Evolutionary conservation across 2,797 vertebrate genomes (phyloP).

Genomic region (Tenualosa thibaudeaui): DNA sequence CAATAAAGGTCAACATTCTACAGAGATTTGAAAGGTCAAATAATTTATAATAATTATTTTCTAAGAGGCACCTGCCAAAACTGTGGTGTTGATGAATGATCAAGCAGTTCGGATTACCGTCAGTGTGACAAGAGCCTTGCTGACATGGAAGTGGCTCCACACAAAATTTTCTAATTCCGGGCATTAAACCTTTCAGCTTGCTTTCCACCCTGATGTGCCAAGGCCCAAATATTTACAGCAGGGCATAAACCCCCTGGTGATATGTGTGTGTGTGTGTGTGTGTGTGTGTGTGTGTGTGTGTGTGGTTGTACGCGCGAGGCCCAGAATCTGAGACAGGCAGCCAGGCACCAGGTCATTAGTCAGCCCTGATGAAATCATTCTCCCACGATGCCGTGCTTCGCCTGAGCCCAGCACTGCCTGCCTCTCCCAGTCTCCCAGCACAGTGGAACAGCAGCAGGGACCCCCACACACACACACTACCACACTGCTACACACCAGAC

Average conservation of each 20-base stretch:
- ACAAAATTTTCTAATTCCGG: conserved; percentile 24
- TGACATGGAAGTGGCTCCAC: conserved; percentile 19
- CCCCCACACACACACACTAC: conserved; percentile 20
- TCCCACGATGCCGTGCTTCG: conserved; percentile 40
- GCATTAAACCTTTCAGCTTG: conserved; percentile 33
- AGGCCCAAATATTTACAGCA: conserved; percentile 46
- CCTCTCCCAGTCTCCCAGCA: conserved; percentile 22
- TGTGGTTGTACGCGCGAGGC: conserved; percentile 33
- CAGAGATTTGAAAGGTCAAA: neutral
- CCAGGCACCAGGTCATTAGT: conserved; percentile 45
- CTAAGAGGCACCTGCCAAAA: neutral
- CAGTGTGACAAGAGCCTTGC: neutral
- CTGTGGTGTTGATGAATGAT: neutral
- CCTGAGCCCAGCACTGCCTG: conserved; percentile 21
- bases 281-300: conserved; percentile 24
- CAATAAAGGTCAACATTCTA: neutral
- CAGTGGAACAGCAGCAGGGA: neutral
- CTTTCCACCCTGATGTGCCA: conserved; percentile 28
- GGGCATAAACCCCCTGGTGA: conserved; percentile 36
- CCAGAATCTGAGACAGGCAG: conserved; percentile 33
- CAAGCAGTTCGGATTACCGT: neutral
- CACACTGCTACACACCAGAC: conserved; percentile 17
- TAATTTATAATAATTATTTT: neutral
- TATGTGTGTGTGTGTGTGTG: conserved; percentile 18
- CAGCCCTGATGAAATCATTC: conserved; percentile 49